Evolutionary conservation across 2,888 invertebrate species (phyloP).

Genomic region (Lapara coniferarum): DNA sequence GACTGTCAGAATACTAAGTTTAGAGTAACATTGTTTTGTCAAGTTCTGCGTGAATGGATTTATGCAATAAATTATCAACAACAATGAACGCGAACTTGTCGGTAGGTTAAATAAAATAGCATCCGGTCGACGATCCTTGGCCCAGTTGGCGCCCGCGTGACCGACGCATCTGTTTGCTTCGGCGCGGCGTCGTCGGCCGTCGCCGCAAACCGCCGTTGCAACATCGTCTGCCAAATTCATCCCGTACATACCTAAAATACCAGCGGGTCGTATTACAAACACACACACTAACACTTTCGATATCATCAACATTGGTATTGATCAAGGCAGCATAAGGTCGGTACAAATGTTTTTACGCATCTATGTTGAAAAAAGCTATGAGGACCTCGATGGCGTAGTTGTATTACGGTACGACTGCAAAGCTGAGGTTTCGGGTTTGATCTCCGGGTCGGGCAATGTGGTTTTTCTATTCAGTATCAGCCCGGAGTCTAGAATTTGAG

Average conservation of each 20-base stretch:
- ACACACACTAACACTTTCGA: neutral
- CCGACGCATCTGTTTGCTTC: conserved; percentile 59
- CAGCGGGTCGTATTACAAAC: neutral
- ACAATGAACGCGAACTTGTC: conserved; percentile 45
- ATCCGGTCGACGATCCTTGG: conserved; percentile 72
- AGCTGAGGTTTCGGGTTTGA: too few species aligned
- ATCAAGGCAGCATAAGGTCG: too few species aligned
- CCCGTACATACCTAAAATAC: conserved; percentile 36
- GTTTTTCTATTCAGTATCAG: too few species aligned
- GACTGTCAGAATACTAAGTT: conserved; percentile 3
- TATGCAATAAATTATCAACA: conserved; percentile 25
- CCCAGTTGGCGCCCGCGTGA: conserved; percentile 67
- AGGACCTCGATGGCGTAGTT: too few species aligned
- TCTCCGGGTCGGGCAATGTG: too few species aligned
- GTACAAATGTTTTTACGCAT: too few species aligned
- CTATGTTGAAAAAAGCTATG: too few species aligned
- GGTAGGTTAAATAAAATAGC: conserved; percentile 54
- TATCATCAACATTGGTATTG: too few species aligned
- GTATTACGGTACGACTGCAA: too few species aligned
- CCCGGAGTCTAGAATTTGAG: too few species aligned
- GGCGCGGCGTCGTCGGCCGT: conserved; percentile 44
- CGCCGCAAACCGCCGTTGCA: conserved; percentile 45
- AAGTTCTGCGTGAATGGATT: neutral
- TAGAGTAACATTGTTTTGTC: conserved; percentile 13
- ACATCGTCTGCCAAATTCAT: conserved; percentile 50